Conservation (phyloP, 1,140 invertebrate genomes). For the Drosophila sulfurigaster region DNA sequence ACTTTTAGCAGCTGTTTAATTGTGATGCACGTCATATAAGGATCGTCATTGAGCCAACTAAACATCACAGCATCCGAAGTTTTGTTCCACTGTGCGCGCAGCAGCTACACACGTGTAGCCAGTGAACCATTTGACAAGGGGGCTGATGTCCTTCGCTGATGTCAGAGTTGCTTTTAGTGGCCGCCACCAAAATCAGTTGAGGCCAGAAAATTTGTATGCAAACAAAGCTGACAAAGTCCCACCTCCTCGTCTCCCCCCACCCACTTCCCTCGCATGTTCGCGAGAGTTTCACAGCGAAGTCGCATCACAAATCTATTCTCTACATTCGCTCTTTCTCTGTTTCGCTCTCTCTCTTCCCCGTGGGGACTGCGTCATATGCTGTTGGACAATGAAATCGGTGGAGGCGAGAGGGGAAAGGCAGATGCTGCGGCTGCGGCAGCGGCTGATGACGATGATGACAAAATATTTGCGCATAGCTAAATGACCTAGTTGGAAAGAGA, state of each 20-base stretch:
- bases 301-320: conserved; percentile 31
- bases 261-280: no score
- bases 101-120: conserved; percentile 53
- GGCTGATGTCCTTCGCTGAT: conserved; percentile 63
- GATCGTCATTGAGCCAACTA: no score
- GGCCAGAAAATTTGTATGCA: conserved; percentile 50
- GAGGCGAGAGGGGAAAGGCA: neutral
- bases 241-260: no score
- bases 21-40: no score
- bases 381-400: neutral
- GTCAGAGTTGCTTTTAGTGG: conserved; percentile 76
- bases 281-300: conserved; percentile 5
- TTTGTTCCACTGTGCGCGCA: conserved; percentile 30
- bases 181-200: conserved; percentile 70
- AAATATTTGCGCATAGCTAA: conserved; percentile 34
- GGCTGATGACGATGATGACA: conserved; percentile 23
- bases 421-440: neutral
- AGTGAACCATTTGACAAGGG: conserved; percentile 50
- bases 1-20: no score
- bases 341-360: no score
- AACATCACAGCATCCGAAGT: neutral
- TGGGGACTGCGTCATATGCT: conserved; percentile 21
- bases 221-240: conserved; percentile 47
- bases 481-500: conserved; percentile 22
- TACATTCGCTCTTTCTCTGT: conserved; percentile 6